Evolutionary conservation across 2,888 invertebrate species (phyloP), one percentile per base, ranked within the genome.

Genomic region (Dysmachus trigonus): DNA sequence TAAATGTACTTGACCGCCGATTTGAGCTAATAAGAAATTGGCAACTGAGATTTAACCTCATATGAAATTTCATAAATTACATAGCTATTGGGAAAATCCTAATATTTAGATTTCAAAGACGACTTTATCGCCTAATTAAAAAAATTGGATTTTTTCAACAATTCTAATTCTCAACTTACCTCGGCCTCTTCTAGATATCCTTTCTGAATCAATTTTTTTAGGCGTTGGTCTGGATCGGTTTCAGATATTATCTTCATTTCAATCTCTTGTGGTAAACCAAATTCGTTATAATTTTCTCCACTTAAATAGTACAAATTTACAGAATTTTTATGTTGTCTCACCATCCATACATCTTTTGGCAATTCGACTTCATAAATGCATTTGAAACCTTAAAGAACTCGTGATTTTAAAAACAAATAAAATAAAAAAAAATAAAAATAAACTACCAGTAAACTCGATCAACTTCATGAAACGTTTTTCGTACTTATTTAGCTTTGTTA

Each of bases 141-240:
- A n/a, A n/a, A n/a, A n/a, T n/a, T n/a, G n/a, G n/a, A n/a, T n/a
- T n/a, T n/a, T n/a, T n/a, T n/a, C n/a, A n/a, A n/a, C n/a, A n/a
- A n/a, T n/a, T n/a, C n/a, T n/a, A n/a, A n/a, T 41, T 41, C 15
- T 15, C 3, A 6, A 33, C n/a, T 8, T 86, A 91, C 91, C 89
- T 92, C 92, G 0, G 92, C 92, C 86, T 92, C 91, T 81, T 92
- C 91, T 13, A 92, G 88, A 76, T 90, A 90, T 3, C 92, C 92
- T 72, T 91, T 91, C n/a, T 90, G 89, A 81, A 92, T 90, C 0
- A 92, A 89, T 88, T 92, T 92, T 41, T 91, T 91, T 6, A 92
- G 90, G 3, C 92, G 90, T 88, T 92, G 90, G 73, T 89, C 89
- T 0, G 92, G 92, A 88, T 91, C 90, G 0, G 92, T 91, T 89